Conservation (phyloP, 53 echinoderm and acorn worm genomes). For the Henricia sp. region DNA sequence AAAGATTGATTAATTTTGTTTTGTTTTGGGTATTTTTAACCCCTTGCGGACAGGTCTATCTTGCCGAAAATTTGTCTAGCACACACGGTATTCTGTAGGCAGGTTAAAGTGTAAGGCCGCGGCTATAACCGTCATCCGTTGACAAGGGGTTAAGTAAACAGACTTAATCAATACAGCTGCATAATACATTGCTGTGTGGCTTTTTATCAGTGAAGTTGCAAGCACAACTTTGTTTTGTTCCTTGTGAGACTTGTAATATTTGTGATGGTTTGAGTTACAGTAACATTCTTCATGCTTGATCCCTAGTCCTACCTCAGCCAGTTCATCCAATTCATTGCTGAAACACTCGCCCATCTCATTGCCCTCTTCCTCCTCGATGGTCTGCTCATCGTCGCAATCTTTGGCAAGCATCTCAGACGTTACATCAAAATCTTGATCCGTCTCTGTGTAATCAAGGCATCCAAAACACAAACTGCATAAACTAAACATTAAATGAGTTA, state of each 20-base stretch:
- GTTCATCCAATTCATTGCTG: constrained; percentile 87
- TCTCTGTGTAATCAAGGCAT: constrained; percentile 27
- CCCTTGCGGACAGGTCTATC: too few species aligned
- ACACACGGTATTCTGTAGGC: too few species aligned
- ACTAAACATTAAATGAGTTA: background rate
- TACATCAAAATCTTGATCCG: constrained; percentile 84
- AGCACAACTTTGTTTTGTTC: background rate
- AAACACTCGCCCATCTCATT: constrained; percentile 83
- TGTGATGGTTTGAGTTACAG: background rate
- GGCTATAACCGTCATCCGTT: too few species aligned
- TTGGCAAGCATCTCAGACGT: constrained; percentile 80
- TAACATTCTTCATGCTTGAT: too few species aligned
- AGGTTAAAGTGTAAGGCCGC: too few species aligned
- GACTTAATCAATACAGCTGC: too few species aligned
- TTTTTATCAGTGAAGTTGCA: background rate
- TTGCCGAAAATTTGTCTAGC: too few species aligned
- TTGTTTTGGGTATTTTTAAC: too few species aligned
- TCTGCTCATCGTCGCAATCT: constrained; percentile 88
- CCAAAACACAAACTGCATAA: background rate
- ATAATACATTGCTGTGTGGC: too few species aligned
- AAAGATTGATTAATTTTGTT: too few species aligned
- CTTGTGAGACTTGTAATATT: background rate
- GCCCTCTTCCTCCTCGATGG: constrained; percentile 92
- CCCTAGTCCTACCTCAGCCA: constrained; percentile 69
- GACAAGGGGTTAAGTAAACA: too few species aligned